Evolutionary conservation across 2,888 invertebrate species (phyloP).

Genomic region (Boloria euphrosyne): DNA sequence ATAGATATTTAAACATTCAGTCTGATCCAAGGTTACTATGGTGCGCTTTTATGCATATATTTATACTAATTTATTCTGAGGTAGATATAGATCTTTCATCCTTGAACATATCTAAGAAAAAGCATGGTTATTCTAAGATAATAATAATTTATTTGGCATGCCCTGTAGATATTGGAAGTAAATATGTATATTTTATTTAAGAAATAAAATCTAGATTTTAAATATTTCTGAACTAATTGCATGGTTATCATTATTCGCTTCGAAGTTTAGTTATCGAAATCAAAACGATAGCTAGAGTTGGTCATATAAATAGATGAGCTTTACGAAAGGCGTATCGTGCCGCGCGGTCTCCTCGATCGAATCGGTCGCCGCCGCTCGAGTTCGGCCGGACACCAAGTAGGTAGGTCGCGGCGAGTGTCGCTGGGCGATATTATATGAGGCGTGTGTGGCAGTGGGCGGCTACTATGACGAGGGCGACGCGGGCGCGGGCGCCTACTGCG

Average conservation of each 20-base stretch:
- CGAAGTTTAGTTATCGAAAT: conserved; percentile 50
- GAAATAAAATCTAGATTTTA: conserved; percentile 27
- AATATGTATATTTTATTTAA: conserved; percentile 29
- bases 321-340: conserved; percentile 17
- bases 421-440: conserved; percentile 56
- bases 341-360: too few relatives aligned
- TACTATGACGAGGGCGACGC: conserved; percentile 75
- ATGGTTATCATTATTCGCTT: conserved; percentile 63
- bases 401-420: conserved; percentile 56
- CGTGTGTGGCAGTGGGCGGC: conserved; percentile 79
- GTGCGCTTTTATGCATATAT: conserved; percentile 60
- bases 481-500: conserved; percentile 62
- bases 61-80: conserved; percentile 59
- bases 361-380: conserved; percentile 25
- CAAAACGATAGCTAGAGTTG: conserved; percentile 41
- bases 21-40: conserved; percentile 61
- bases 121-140: conserved; percentile 62
- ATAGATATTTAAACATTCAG: conserved; percentile 41
- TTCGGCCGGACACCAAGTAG: conserved; percentile 48
- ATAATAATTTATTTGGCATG: conserved; percentile 67
- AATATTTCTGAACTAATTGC: conserved; percentile 62
- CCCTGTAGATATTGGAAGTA: conserved; percentile 53
- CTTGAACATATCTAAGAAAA: conserved; percentile 53
- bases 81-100: conserved; percentile 60
- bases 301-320: conserved; percentile 39